Base-by-base conservation (phyloP, 1,140 invertebrate genomes). In the Brachionus rotundiformis region DNA sequence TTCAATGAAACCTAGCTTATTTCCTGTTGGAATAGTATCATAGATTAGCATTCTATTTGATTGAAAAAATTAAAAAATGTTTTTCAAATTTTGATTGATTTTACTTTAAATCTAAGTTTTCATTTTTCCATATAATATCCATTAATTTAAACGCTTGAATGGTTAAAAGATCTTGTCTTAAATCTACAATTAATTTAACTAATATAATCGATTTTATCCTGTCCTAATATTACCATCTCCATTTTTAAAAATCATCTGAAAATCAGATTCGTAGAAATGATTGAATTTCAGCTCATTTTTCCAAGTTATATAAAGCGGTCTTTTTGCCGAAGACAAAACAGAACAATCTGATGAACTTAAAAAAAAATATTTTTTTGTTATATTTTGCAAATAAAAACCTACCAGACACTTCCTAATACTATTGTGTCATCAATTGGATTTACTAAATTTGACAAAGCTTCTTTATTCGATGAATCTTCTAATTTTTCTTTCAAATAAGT, bases 271-370 rank as follows among this genome's bases (percentile, higher is more conserved):
- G 73, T 86, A 85, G n/a, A 86, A 84, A 59, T 89, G 87, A n/a
- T 89, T 87, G 84, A 90, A 92, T 0, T 91, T 88, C 89, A 98
- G 95, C 5, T 91, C 91, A 88, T 99, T 99, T 84, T 94, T 91
- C 89, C 98, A 98, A 2, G 94, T 93, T 27, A 99, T 89, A 92
- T 94, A 94, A 7, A 99, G 88, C 0, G 97, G 97, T 59, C 93
- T 90, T 92, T 98, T 98, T 86, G 98, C 98, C 82, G 95, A 98
- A 85, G 96, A 94, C 92, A 98, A 95, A n/a, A 99, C 94, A 84
- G 92, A 90, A 88, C 95, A 98, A 84, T 93, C 16, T 23, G 27
- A 39, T 13, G 73, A 31, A n/a, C 76, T 79, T 13, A 65, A 65
- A 65, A 31, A 27, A n/a, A 10, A 31, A 65, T 1, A 29, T 29